Conservation (phyloP, 2,888 invertebrate species). For the Hydrotaea diabolus region DNA sequence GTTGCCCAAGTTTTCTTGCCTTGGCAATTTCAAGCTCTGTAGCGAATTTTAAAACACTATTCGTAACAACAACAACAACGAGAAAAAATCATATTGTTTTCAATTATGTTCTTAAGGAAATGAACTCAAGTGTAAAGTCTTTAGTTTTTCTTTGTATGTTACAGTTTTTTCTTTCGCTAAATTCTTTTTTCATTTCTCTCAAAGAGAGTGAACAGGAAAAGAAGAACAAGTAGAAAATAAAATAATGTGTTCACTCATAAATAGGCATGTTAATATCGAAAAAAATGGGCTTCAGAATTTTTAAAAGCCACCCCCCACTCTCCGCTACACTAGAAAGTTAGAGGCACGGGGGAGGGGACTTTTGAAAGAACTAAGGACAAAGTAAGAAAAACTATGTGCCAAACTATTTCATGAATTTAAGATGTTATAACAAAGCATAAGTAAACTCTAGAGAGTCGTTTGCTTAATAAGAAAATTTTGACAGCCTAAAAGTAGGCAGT, state of each 20-base stretch:
- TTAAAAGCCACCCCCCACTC: no score
- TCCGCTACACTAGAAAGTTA: no score
- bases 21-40: not conserved
- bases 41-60: not conserved
- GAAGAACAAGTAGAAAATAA: not conserved
- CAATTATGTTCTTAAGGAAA: constrained; percentile 41
- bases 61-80: no score
- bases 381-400: not conserved
- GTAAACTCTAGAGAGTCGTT: constrained; percentile 1
- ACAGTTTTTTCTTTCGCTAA: constrained; percentile 4
- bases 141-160: constrained; percentile 43
- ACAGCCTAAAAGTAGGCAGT: not conserved
- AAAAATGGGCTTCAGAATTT: not conserved
- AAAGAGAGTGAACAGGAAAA: not conserved
- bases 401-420: not conserved
- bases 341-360: no score
- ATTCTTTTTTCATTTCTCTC: not conserved
- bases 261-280: not conserved
- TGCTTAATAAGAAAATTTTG: not conserved
- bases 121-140: constrained; percentile 53
- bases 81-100: constrained; percentile 39
- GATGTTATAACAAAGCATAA: not conserved
- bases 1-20: not conserved
- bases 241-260: constrained; percentile 5
- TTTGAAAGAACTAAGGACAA: no score